Evolutionary conservation across 2,888 invertebrate genomes (phyloP), one percentile per base, ranked within the genome.

Genomic region (Leucoma salicis): DNA sequence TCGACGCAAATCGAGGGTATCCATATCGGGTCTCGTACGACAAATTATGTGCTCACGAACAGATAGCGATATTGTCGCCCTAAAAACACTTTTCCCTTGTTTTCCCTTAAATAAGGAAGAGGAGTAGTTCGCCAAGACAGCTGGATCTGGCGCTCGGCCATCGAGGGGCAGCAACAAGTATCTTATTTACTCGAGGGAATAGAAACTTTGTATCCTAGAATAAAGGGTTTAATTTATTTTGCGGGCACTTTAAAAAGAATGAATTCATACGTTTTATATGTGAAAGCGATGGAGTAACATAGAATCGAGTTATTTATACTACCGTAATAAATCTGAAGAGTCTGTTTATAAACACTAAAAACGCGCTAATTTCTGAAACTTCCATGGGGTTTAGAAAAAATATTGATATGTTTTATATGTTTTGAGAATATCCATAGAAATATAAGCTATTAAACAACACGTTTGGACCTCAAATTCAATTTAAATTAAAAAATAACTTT

Each of bases 91-190:
- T 84, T 78, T 71, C 74, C 72, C 73, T 78, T 81, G 77, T 82
- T 82, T 78, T 67, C 60, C 68, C 60, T 63, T 76, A 78, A 82
- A 81, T 74, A 77, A 77, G 75, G 75, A 78, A 78, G 74, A 79
- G 71, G 63, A 66, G 76, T 78, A 78, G 80, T 77, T 78, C 74
- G 73, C 67, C 72, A 75, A 82, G 83, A 84, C 85, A 84, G 79
- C 83, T 85, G 82, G 85, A 84, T 84, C 84, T 80, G 74, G 74
- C 62, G 66, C 63, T 69, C 69, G 72, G 66, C 68, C 73, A 69
- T 71, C 70, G 61, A 71, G 74, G 74, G 74, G 68, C 81, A 85
- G 85, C 85, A 86, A 86, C 86, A 86, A 84, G 85, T 86, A 73
- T 63, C 51, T 46, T 46, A 49, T 56, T 48, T 55, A 53, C 58